These are phyloP conservation scores for Colaptes auratus DNA, from an alignment of 2,113 vertebrate species.

Conservation along the genomic window DNA sequence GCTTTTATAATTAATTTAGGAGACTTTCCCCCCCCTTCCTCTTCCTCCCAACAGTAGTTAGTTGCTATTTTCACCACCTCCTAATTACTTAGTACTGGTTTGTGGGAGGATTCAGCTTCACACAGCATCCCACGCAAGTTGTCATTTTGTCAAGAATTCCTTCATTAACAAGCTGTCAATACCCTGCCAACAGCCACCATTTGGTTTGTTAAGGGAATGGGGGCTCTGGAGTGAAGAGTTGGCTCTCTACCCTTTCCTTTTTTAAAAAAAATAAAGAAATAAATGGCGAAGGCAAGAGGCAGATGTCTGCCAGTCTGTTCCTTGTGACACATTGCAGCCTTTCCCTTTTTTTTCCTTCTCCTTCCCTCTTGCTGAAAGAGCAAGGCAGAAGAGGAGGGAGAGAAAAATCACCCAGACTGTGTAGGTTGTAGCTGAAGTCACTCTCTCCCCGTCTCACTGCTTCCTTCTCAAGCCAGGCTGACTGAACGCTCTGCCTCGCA, in stretches of 20 bases:
- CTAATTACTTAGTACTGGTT: slow-evolving; percentile 73
- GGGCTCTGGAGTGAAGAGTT: slow-evolving; percentile 76
- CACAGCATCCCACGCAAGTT: slow-evolving; percentile 76
- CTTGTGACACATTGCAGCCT: slow-evolving; percentile 69
- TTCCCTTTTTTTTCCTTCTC: background rate
- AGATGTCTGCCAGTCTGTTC: slow-evolving; percentile 85
- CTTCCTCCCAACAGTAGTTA: slow-evolving; percentile 55
- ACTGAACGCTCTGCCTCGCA: background rate
- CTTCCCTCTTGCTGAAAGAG: background rate
- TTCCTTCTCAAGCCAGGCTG: background rate
- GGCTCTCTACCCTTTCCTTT: slow-evolving; percentile 60
- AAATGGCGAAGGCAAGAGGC: slow-evolving; percentile 79
- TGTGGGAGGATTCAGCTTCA: slow-evolving; percentile 73
- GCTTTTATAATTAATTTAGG: slow-evolving; percentile 57
- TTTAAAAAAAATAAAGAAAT: background rate
- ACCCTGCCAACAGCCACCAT: slow-evolving; percentile 79
- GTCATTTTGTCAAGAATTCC: slow-evolving; percentile 83
- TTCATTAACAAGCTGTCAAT: slow-evolving; percentile 86
- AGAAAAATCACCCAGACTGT: background rate
- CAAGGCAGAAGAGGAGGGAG: slow-evolving; percentile 25
- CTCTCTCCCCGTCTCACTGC: background rate
- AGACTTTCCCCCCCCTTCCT: background rate
- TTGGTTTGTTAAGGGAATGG: slow-evolving; percentile 78
- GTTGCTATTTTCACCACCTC: slow-evolving; percentile 78
- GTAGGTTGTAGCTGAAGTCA: background rate